A percentile compares a stretch with the other conserved stretches of the same genome.
These are phyloP conservation scores for Rhabdornis inornatus DNA, from an alignment of 2,113 vertebrate species.

Conservation along the genomic window DNA sequence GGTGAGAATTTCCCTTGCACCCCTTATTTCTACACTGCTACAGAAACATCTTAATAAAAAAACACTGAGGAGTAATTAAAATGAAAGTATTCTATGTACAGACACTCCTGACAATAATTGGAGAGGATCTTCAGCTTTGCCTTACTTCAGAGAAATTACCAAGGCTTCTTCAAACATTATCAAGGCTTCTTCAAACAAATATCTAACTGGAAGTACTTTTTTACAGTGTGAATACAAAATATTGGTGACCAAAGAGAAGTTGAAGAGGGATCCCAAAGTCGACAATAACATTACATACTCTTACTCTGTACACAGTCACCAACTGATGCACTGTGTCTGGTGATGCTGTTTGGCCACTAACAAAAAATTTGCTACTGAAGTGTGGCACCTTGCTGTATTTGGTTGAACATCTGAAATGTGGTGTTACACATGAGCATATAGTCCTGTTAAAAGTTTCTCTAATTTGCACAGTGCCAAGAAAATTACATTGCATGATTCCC, in stretches of 20 bases:
- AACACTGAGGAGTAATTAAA: background rate
- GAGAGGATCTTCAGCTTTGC: background rate
- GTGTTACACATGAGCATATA: background rate
- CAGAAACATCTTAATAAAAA: background rate
- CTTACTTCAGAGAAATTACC: background rate
- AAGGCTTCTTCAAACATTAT: background rate
- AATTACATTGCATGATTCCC: background rate
- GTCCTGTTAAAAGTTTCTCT: background rate
- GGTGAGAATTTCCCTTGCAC: background rate
- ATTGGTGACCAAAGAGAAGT: background rate
- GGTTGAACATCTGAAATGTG: background rate
- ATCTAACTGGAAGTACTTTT: background rate
- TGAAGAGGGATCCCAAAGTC: background rate
- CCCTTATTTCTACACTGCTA: background rate
- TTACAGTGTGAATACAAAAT: background rate
- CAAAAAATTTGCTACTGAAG: accelerated
- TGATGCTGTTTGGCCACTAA: no score
- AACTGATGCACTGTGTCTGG: background rate
- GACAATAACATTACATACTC: background rate
- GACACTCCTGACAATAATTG: background rate
- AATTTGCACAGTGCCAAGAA: background rate
- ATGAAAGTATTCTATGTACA: background rate
- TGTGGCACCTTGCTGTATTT: no score
- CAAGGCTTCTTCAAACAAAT: no score
- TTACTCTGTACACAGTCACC: background rate